Conservation (phyloP, 2,797 vertebrate species). For the Gephyroberyx darwinii region DNA sequence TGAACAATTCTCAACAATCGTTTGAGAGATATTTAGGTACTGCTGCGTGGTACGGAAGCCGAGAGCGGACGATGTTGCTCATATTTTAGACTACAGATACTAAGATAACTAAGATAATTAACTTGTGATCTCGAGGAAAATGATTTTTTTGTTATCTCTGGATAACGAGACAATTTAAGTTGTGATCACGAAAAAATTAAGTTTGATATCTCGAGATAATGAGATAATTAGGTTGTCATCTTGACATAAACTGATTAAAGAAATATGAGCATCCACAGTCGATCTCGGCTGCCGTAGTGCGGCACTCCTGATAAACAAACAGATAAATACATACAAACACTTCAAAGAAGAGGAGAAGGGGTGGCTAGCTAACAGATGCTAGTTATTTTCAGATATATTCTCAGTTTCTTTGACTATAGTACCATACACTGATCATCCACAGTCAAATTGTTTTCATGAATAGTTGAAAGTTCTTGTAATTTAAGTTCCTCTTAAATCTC, state of each 20-base stretch:
- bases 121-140: no score
- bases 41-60: slow-evolving; percentile 31
- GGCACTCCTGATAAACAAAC: slow-evolving; percentile 46
- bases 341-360: slow-evolving; percentile 9
- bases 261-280: no score
- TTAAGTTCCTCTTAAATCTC: neutral
- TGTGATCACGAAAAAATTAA: no score
- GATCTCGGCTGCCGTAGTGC: no score
- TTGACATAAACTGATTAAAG: no score
- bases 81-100: no score
- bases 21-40: slow-evolving; percentile 65
- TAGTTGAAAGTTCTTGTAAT: slow-evolving; percentile 17
- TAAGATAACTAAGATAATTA: no score
- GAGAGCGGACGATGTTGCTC: no score
- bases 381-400: slow-evolving; percentile 15
- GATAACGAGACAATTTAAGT: no score
- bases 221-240: no score
- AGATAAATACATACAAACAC: slow-evolving; percentile 21
- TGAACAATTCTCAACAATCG: slow-evolving; percentile 42
- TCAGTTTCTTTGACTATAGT: slow-evolving; percentile 18
- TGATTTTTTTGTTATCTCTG: no score
- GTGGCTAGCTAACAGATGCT: slow-evolving; percentile 23
- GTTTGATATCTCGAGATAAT: no score
- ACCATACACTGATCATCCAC: slow-evolving; percentile 20
- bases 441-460: slow-evolving; percentile 33